Conservation (phyloP, 2,888 invertebrate species). For the Archaeoteleia sp. region DNA sequence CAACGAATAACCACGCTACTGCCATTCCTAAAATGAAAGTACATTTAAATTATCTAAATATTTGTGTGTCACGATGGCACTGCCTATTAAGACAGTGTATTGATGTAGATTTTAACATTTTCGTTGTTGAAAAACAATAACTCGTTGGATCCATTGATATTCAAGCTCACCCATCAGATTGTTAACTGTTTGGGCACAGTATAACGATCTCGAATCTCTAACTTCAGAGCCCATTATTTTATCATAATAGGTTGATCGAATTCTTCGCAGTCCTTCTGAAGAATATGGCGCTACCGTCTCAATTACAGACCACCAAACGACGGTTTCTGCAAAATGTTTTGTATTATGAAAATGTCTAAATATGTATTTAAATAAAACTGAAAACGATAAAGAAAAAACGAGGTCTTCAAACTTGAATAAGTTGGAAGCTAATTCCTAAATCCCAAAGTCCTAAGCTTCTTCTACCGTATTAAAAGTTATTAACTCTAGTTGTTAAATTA, state of each 20-base stretch:
- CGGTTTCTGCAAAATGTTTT: constrained; percentile 66
- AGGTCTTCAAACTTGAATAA: too few relatives aligned
- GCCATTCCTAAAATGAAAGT: constrained; percentile 70
- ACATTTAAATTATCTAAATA: too few relatives aligned
- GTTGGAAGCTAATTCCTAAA: too few relatives aligned
- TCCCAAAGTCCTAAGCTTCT: too few relatives aligned
- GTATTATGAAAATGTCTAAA: too few relatives aligned
- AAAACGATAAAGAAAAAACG: constrained; percentile 3
- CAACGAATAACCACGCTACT: constrained; percentile 70
- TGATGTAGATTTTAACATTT: too few relatives aligned
- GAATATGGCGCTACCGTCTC: constrained; percentile 71
- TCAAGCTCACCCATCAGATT: constrained; percentile 82
- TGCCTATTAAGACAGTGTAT: not conserved
- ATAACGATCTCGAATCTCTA: constrained; percentile 76
- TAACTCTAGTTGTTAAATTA: not conserved
- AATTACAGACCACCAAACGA: constrained; percentile 74
- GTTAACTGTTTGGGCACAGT: constrained; percentile 83
- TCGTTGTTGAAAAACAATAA: too few relatives aligned
- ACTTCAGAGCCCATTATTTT: constrained; percentile 57
- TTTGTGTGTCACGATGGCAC: constrained; percentile 5
- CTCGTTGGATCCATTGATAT: too few relatives aligned
- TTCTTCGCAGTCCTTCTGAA: constrained; percentile 61
- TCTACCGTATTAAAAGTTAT: too few relatives aligned
- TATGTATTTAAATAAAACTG: constrained; percentile 1
- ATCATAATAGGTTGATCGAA: constrained; percentile 63